These are phyloP conservation scores for Parazoanthus darwini DNA, from an alignment of 92 coral and sea anemone species.

Conservation along the genomic window DNA sequence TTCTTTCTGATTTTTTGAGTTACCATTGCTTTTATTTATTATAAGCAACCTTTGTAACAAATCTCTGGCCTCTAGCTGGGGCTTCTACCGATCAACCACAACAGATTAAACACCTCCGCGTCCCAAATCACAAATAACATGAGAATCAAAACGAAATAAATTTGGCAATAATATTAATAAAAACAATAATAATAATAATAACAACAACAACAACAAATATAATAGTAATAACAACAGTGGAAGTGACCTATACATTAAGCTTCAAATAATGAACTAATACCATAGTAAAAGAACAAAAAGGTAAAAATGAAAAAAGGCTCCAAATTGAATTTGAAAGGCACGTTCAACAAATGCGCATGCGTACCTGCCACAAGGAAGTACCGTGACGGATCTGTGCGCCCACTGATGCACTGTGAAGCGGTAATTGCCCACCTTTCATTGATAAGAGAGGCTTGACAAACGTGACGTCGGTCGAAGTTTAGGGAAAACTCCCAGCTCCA, in stretches of 20 bases:
- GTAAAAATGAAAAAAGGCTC: neutral
- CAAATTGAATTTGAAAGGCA: neutral
- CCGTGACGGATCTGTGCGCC: neutral
- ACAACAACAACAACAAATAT: too few relatives aligned
- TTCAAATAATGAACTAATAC: neutral
- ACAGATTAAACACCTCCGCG: too few relatives aligned
- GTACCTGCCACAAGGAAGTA: constrained; percentile 23
- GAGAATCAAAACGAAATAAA: too few relatives aligned
- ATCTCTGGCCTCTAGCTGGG: too few relatives aligned
- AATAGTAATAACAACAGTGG: too few relatives aligned
- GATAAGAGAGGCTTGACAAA: constrained; percentile 29
- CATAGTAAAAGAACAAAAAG: neutral
- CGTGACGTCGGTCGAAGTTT: neutral
- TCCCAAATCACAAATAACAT: too few relatives aligned
- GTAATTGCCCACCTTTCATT: constrained; percentile 24
- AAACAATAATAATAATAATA: too few relatives aligned
- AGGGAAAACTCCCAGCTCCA: constrained; percentile 19
- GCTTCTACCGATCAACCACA: too few relatives aligned
- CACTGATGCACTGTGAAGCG: constrained; percentile 28
- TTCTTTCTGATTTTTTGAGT: neutral
- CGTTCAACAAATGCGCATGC: neutral
- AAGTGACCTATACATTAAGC: too few relatives aligned
- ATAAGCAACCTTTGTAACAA: too few relatives aligned
- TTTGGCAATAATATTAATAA: too few relatives aligned
- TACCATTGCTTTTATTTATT: too few relatives aligned